phyloP scores from a whole-genome alignment of 2,113 vertebrate genomes.

The Glaucidium brasilianum region DNA sequence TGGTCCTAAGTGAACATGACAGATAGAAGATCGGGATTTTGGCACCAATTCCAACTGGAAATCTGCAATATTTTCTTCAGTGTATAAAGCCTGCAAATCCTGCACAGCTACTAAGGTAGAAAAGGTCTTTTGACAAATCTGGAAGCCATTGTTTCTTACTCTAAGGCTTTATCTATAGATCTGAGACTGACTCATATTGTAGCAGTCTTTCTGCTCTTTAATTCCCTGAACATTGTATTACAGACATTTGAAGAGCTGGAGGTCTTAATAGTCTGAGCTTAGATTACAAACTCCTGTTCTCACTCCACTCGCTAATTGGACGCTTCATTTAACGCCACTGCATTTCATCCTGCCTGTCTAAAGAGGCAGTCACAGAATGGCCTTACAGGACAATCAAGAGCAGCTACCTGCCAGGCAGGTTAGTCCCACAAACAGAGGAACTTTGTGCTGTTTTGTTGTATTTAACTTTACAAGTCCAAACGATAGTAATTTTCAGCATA shows the following conservation, averaged over 20 bases:
- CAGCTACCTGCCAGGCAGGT: not conserved
- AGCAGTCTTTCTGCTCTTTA: not conserved
- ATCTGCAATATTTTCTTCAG: not conserved
- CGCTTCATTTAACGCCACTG: not conserved
- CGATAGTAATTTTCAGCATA: not conserved
- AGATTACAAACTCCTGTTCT: not conserved
- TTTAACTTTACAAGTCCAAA: not conserved
- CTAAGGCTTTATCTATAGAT: not conserved
- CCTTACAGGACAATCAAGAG: not conserved
- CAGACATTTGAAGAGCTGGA: not conserved
- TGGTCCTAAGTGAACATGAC: not conserved
- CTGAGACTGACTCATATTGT: not conserved
- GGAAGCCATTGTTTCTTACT: not conserved
- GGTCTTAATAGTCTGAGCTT: not conserved
- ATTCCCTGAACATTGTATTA: not conserved
- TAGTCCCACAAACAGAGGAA: not conserved
- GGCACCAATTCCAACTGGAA: not conserved
- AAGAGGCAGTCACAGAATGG: not conserved
- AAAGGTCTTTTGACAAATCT: not conserved
- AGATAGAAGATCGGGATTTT: not conserved
- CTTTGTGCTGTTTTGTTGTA: not conserved
- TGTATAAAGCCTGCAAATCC: not conserved
- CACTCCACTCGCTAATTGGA: not conserved
- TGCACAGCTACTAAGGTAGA: not conserved
- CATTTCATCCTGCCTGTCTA: not conserved